Conservation (phyloP, 2,113 vertebrate species). For the Carassius carassius region DNA sequence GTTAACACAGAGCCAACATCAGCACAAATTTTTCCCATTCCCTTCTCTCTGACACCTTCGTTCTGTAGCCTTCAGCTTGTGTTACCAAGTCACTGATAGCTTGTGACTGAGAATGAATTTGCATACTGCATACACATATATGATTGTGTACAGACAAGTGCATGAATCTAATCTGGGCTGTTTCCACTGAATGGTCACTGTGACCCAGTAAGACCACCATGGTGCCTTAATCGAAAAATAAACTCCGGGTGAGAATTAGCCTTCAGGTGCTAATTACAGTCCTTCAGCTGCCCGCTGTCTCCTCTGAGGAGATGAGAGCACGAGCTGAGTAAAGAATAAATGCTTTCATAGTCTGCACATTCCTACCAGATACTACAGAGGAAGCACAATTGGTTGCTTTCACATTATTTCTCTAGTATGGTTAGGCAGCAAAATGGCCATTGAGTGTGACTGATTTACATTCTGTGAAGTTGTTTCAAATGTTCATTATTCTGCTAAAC, state of each 20-base stretch:
- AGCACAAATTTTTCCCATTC: neutral
- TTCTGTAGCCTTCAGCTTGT: neutral
- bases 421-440: conserved; percentile 28
- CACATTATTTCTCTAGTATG: conserved; percentile 11
- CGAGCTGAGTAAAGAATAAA: conserved; percentile 36
- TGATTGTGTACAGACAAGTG: neutral
- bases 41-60: neutral
- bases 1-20: conserved; percentile 35
- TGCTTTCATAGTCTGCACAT: conserved; percentile 24
- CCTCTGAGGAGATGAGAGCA: conserved; percentile 8
- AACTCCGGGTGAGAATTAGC: conserved; percentile 40
- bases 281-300: conserved; percentile 48
- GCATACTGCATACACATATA: neutral
- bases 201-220: conserved; percentile 43
- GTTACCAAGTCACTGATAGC: neutral
- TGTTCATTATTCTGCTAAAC: neutral
- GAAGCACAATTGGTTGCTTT: conserved; percentile 20
- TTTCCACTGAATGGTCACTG: conserved; percentile 13
- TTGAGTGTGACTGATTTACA: conserved; percentile 30
- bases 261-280: conserved; percentile 52
- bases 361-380: conserved; percentile 16
- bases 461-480: conserved; percentile 20
- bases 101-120: neutral
- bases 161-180: conserved; percentile 11
- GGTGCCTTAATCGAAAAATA: conserved; percentile 49